Percentiles rank a stretch among this genome's conserved stretches.
Conservation (phyloP, 2,797 vertebrate species). For the Enteromius paludinosus region DNA sequence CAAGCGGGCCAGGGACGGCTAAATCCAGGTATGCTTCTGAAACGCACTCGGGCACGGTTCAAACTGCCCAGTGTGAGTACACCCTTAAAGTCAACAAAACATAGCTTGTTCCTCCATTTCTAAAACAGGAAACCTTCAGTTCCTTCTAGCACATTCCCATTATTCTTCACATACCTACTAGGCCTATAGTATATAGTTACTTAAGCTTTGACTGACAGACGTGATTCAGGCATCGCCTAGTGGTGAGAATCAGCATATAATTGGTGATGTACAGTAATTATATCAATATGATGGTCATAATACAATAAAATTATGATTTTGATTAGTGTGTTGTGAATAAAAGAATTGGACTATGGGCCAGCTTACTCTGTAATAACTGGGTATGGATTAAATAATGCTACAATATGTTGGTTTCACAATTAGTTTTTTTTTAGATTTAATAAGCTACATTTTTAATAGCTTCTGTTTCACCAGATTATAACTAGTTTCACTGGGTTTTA, state of each 20-base stretch:
- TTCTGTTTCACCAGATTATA: neutral
- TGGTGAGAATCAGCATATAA: neutral
- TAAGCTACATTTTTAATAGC: too few relatives aligned
- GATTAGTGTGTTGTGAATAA: neutral
- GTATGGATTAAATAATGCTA: neutral
- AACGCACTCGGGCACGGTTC: too few relatives aligned
- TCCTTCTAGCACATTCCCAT: neutral
- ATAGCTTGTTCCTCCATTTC: neutral
- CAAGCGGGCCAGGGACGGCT: too few relatives aligned
- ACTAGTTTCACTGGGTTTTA: neutral
- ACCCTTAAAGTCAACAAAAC: neutral
- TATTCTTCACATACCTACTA: neutral
- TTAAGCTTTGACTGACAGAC: neutral
- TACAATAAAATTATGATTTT: neutral
- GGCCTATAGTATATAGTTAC: neutral
- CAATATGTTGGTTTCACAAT: too few relatives aligned
- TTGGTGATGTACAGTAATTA: neutral
- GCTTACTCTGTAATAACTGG: neutral
- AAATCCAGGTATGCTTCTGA: too few relatives aligned
- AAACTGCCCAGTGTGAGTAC: too few relatives aligned
- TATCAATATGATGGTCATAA: neutral
- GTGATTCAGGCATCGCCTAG: neutral
- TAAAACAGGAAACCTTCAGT: constrained; percentile 6
- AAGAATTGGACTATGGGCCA: neutral
- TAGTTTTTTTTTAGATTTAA: too few relatives aligned